A percentile compares a stretch with the other conserved stretches of the same genome.
phyloP scores from a whole-genome alignment of 1,140 invertebrate genomes.

The Leptoteleia sp. region DNA sequence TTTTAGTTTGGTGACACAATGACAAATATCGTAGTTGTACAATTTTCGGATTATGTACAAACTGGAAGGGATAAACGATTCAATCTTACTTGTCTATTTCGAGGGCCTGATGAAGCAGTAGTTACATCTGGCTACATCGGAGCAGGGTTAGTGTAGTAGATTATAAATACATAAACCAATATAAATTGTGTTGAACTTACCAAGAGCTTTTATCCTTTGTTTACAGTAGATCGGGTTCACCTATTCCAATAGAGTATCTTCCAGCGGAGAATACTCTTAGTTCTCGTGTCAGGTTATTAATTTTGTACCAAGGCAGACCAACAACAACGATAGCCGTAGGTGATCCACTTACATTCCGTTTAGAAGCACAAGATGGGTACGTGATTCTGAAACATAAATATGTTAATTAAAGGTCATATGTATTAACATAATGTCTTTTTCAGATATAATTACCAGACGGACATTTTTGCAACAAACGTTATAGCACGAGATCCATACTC shows the following conservation, averaged over 20 bases:
- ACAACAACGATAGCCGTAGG: conserved; percentile 97
- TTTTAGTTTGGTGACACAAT: conserved; percentile 93
- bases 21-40: conserved; percentile 96
- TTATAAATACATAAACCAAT: too few relatives aligned
- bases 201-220: conserved; percentile 54
- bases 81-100: conserved; percentile 94
- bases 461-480: conserved; percentile 96
- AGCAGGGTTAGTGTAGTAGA: conserved; percentile 86
- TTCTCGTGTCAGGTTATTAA: conserved; percentile 91
- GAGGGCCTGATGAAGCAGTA: conserved; percentile 94
- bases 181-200: too few relatives aligned
- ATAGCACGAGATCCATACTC: conserved; percentile 96
- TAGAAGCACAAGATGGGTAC: conserved; percentile 92
- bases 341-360: conserved; percentile 93
- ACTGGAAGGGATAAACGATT: conserved; percentile 94
- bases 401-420: too few relatives aligned
- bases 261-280: conserved; percentile 94
- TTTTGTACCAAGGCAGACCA: conserved; percentile 93
- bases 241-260: conserved; percentile 94
- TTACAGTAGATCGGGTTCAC: conserved; percentile 89
- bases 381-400: conserved; percentile 6
- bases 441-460: conserved; percentile 90
- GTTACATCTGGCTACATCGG: conserved; percentile 96
- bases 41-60: conserved; percentile 96
- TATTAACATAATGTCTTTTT: too few relatives aligned